Evolutionary conservation across 1,140 invertebrate species (phyloP).

Genomic region (Panagrolaimus sp.): DNA sequence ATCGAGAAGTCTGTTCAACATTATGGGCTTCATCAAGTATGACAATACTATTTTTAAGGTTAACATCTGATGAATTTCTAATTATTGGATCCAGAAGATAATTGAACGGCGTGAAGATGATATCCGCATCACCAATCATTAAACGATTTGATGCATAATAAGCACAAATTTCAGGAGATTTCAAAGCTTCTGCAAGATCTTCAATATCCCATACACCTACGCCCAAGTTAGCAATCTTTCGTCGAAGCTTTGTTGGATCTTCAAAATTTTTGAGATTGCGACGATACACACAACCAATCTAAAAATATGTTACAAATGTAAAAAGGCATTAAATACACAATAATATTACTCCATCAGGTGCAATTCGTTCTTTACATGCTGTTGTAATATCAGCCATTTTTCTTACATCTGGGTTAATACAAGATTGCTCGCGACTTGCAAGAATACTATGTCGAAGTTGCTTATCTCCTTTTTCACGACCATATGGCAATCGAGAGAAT

Average conservation of each 20-base stretch:
- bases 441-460: constrained; percentile 69
- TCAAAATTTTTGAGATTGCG: constrained; percentile 29
- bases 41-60: constrained; percentile 66
- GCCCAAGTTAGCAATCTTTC: constrained; percentile 30
- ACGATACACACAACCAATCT: constrained; percentile 58
- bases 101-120: constrained; percentile 80
- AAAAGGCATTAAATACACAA: too few species aligned
- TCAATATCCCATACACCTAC: constrained; percentile 67
- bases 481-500: constrained; percentile 59
- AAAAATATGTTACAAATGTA: not conserved
- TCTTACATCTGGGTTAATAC: constrained; percentile 66
- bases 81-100: constrained; percentile 67
- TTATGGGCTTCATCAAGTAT: constrained; percentile 82
- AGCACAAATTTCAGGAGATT: constrained; percentile 65
- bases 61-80: constrained; percentile 58
- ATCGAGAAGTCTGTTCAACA: constrained; percentile 73
- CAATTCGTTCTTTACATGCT: not conserved
- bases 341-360: not conserved
- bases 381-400: not conserved
- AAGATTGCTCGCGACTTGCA: constrained; percentile 71
- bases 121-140: constrained; percentile 66
- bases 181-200: constrained; percentile 60
- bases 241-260: constrained; percentile 16
- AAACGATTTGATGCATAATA: constrained; percentile 68
- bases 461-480: not conserved